Base-by-base conservation (phyloP, 2,113 vertebrate genomes). In the Toxotes chatareus region DNA sequence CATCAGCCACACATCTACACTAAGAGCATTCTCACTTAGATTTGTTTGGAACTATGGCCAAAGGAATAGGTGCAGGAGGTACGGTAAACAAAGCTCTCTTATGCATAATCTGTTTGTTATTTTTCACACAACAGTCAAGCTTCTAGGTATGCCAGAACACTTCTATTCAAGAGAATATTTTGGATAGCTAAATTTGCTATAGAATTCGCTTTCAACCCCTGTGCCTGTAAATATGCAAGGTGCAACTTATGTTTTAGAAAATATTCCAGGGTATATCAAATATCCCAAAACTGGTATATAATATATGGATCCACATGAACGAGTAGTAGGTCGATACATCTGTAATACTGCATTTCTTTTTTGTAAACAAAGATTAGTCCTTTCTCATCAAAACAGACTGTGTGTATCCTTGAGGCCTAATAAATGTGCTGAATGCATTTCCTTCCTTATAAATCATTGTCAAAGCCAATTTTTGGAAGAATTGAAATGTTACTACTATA, bases 101-200 rank as follows among this genome's bases (percentile, higher is more conserved):
- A 62, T 75, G 71, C 71, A 81, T 90, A 82, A 89, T 86, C 70
- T 85, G 74, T 82, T 88, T 80, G 66, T 73, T 87, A 66, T 19
- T 88, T 80, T 80, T 78, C 80, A 60, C 64, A 84, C 82, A 76
- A 83, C 46, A 77, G 66, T 64, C 47, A 7, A 17, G 65, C 83
- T 75, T 69, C 72, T 40, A 64, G 68, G 53, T 3, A 21, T 5
- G 31, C 59, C 53, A 60, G 23, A 59, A 64, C 61, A 62, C 59
- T 21, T 80, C 60, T 36, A n/a, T 80, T 83, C 36, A 42, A 57
- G 67, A 55, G 65, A 59, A 73, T 67, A 44, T 86, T 82, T 73
- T 38, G 67, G 63, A 86, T 46, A 32, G 42, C 40, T 38, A 21
- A 38, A 65, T 88, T 73, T 84, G 57, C 34, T 12, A 27, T 7